Evolutionary conservation across 2,113 vertebrate species (phyloP), one percentile per base, ranked within the genome.

Genomic region (Tursiops truncatus): DNA sequence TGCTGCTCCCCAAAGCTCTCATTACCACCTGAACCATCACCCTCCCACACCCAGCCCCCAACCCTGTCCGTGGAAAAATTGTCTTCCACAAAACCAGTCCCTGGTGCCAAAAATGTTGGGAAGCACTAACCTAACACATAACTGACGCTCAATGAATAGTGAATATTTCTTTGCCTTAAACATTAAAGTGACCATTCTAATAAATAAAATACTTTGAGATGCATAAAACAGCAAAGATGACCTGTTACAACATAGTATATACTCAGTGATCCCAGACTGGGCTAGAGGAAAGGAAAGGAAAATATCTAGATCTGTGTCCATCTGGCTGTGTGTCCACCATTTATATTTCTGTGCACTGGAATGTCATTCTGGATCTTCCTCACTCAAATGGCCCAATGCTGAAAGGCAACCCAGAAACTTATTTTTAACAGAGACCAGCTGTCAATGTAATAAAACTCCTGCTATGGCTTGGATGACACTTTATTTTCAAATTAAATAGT

Each of bases 401-500:
- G 33, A 65, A 94, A 91, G 56, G 71, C 47, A 86, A 38, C n/a
- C 44, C n/a, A 47, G 65, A 67, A 73, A 81, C 38, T 83, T 81
- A 53, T 31, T 93, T 92, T 90, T 68, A 50, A 76, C 12, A 90
- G 62, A 92, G 36, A 71, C 18, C 53, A 71, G 3, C 38, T 65
- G 63, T 56, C 10, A 25, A 38, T 23, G 17, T 81, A 71, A 73
- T 47, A 47, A 89, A 95, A 71, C 44, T 76, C 36, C 58, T 41
- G 25, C n/a, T 91, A 18, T 76, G 38, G 17, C 8, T 90, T 89
- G 63, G 56, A 56, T 76, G 68, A 79, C 36, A 79, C 44, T 33
- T 68, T 79, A 83, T 87, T 96, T 96, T 97, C 87, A 83, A 95
- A 94, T 95, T 67, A 89, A 96, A 92, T 50, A 53, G 44, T 87